Evolutionary conservation across 2,888 invertebrate genomes (phyloP), one percentile per base, ranked within the genome.

Genomic region (Leptopilina myrica): DNA sequence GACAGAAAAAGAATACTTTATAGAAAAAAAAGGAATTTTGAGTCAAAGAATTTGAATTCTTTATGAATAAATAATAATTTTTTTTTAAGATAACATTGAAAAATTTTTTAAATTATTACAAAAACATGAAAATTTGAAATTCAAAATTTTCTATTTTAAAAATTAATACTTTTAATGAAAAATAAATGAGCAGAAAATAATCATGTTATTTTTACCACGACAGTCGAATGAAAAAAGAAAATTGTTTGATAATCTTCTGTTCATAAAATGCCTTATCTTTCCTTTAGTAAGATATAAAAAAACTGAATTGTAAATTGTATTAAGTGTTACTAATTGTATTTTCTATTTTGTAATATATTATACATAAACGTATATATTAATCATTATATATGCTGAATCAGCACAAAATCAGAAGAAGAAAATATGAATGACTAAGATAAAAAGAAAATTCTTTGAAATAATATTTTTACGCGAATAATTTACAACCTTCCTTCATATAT

Each of bases 321-420:
- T 89, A 86, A 88, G 85, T 85, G 85, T 89, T 88, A 89, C 87
- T 88, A 90, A 88, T 88, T 88, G 87, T 86, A 85, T 86, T 85
- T 81, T 83, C 59, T 80, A 84, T 81, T 80, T 76, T 80, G 77
- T 79, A 79, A 79, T 78, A 75, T 81, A 80, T 75, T 79, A 76
- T 76, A 78, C 76, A 67, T 80, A 56, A 40, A 43, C 43, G 59
- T 79, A 79, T 80, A 76, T 40, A 75, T 83, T 14, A 69, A 53
- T 49, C 49, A 49, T 12, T 49, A 49, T 49, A 49, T 49, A 49
- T n/a, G 62, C 64, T 43, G 26, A 49, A 76, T 76, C 11, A 76
- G 26, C 20, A 76, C 12, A 8, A 76, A 76, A 40, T 26, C 49
- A 12, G 66, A 66, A 79, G 78, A 79, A 46, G 33, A 78, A 77